These are phyloP conservation scores for Pelobates fuscus DNA, from an alignment of 2,113 vertebrate species.

Conservation along the genomic window DNA sequence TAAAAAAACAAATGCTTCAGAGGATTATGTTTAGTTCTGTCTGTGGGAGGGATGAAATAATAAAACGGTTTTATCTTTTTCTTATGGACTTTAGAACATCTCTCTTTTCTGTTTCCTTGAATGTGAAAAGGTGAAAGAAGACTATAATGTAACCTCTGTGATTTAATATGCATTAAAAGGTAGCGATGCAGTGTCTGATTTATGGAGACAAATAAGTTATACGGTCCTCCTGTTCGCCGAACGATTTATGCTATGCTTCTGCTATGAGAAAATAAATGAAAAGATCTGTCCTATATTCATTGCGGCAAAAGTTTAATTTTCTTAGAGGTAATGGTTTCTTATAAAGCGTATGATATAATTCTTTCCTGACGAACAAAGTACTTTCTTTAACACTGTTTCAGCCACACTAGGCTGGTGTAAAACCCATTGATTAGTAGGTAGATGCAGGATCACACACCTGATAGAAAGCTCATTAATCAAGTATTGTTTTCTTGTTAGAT, in stretches of 20 bases:
- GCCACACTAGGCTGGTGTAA: no score
- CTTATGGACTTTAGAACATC: constrained; percentile 37
- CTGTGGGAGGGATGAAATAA: constrained; percentile 23
- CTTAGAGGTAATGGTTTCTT: background rate
- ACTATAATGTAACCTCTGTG: background rate
- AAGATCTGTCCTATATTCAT: background rate
- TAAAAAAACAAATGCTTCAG: constrained; percentile 21
- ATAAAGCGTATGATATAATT: no score
- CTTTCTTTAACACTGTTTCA: no score
- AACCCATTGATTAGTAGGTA: no score
- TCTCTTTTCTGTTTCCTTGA: background rate
- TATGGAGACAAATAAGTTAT: background rate
- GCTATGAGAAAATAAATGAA: background rate
- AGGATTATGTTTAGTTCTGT: constrained; percentile 27
- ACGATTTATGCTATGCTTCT: background rate
- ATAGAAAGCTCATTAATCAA: no score
- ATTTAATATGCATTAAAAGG: constrained; percentile 18
- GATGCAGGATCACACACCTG: no score
- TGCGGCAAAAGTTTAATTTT: background rate
- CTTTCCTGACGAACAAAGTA: no score
- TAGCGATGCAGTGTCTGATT: constrained; percentile 11
- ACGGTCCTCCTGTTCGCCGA: background rate
- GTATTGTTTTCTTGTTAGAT: no score
- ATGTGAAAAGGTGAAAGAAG: constrained; percentile 1
- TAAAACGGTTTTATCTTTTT: constrained; percentile 33